Conservation (phyloP, 1,140 invertebrate species). For the Lasaia peninsularis region DNA sequence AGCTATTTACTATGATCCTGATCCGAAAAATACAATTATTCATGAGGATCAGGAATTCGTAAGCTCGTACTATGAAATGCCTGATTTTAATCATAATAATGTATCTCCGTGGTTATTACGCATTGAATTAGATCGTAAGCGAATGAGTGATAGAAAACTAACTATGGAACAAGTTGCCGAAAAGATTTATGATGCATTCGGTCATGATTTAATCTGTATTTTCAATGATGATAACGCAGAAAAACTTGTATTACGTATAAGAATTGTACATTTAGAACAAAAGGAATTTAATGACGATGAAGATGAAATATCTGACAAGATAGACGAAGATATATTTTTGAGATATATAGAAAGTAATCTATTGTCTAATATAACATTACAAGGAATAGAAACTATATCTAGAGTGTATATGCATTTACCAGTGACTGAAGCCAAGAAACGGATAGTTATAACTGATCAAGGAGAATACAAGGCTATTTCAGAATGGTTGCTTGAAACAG, state of each 20-base stretch:
- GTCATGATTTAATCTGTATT: conserved; percentile 99
- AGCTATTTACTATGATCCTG: conserved; percentile 99
- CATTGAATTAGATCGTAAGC: conserved; percentile 98
- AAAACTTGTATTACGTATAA: conserved; percentile 97
- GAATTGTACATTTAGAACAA: conserved; percentile 98
- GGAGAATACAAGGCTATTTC: conserved; percentile 99
- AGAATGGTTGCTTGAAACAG: conserved; percentile 99
- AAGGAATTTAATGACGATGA: conserved; percentile 91
- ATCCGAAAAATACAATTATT: conserved; percentile 98
- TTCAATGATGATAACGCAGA: conserved; percentile 99
- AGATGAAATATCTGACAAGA: conserved; percentile 98
- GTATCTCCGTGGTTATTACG: conserved; percentile 99
- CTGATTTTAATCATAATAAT: conserved; percentile 97
- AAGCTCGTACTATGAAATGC: conserved; percentile 99
- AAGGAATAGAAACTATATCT: conserved; percentile 92
- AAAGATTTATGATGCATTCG: conserved; percentile 99
- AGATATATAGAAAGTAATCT: conserved; percentile 99
- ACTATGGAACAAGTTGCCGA: conserved; percentile 99
- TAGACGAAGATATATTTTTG: conserved; percentile 99
- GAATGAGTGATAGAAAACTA: conserved; percentile 99
- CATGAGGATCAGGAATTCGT: conserved; percentile 99
- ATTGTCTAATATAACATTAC: conserved; percentile 98
- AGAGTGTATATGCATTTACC: conserved; percentile 99
- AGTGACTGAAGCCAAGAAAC: conserved; percentile 98
- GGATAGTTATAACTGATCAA: conserved; percentile 97